phyloP scores from a whole-genome alignment of 2,797 vertebrate species.

The Megaceryle alcyon region DNA sequence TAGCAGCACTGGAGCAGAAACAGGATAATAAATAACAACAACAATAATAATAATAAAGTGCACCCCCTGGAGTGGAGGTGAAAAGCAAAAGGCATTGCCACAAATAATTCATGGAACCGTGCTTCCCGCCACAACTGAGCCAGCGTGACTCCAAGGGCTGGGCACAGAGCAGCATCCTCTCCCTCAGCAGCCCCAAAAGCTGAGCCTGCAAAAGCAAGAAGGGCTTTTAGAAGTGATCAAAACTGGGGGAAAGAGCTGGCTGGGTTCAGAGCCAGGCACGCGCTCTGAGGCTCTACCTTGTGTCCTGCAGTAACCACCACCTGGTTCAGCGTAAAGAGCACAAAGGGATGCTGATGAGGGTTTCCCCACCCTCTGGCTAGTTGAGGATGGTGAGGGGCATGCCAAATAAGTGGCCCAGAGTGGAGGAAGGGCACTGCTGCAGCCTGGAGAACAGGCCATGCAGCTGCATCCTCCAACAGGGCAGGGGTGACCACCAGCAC shows the following conservation, averaged over 20 bases:
- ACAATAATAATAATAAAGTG: neutral
- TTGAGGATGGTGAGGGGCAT: neutral
- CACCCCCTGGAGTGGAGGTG: neutral
- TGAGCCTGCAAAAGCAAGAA: neutral
- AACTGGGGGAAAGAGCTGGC: neutral
- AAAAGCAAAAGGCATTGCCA: neutral
- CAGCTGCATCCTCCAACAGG: neutral
- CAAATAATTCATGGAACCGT: neutral
- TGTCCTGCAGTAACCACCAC: no score
- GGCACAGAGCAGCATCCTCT: neutral
- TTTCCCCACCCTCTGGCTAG: neutral
- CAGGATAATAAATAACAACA: conserved; percentile 22
- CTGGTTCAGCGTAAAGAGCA: neutral
- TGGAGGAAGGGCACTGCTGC: neutral
- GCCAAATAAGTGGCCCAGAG: neutral
- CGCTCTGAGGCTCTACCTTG: neutral
- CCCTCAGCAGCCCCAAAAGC: neutral
- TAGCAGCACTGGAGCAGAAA: conserved; percentile 3
- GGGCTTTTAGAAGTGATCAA: neutral
- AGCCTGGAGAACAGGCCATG: neutral
- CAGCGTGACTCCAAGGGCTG: neutral
- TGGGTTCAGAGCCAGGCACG: neutral
- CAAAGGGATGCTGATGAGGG: neutral
- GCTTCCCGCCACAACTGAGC: neutral
- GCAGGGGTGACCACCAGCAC: neutral